These are phyloP conservation scores for Drosophila subpulchrella DNA, from an alignment of 1,140 invertebrate genomes.

Conservation along the genomic window DNA sequence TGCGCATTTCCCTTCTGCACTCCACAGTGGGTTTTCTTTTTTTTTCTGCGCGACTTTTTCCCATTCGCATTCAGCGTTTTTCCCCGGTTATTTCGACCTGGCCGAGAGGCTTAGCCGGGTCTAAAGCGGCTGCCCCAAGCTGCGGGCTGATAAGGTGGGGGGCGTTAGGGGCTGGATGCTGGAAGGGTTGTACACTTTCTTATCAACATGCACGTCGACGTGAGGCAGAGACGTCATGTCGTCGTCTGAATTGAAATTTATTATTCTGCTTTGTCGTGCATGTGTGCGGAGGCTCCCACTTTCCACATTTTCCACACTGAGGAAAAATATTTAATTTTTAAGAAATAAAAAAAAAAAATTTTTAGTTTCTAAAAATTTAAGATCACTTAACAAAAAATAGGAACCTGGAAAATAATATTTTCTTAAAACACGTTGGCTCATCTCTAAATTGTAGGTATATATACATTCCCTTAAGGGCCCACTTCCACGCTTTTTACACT, in stretches of 20 bases:
- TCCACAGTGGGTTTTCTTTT: conserved; percentile 11
- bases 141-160: neutral
- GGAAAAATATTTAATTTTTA: too few relatives aligned
- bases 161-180: conserved; percentile 10
- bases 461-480: neutral
- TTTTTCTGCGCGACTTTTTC: conserved; percentile 46
- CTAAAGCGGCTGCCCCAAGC: conserved; percentile 26
- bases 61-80: conserved; percentile 41
- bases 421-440: neutral
- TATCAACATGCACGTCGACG: conserved; percentile 69
- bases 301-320: neutral
- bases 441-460: neutral
- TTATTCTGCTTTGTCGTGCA: conserved; percentile 81
- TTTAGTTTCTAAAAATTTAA: neutral
- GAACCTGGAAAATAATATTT: too few relatives aligned
- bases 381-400: too few relatives aligned
- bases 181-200: conserved; percentile 52
- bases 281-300: conserved; percentile 27
- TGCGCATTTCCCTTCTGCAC: conserved; percentile 76
- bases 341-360: neutral
- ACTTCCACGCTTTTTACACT: too few relatives aligned
- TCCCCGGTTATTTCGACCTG: conserved; percentile 32
- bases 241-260: conserved; percentile 78
- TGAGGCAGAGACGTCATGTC: conserved; percentile 66
- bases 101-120: conserved; percentile 39